phyloP scores from a whole-genome alignment of 2,888 invertebrate species.

The Pristionchus exspectatus region DNA sequence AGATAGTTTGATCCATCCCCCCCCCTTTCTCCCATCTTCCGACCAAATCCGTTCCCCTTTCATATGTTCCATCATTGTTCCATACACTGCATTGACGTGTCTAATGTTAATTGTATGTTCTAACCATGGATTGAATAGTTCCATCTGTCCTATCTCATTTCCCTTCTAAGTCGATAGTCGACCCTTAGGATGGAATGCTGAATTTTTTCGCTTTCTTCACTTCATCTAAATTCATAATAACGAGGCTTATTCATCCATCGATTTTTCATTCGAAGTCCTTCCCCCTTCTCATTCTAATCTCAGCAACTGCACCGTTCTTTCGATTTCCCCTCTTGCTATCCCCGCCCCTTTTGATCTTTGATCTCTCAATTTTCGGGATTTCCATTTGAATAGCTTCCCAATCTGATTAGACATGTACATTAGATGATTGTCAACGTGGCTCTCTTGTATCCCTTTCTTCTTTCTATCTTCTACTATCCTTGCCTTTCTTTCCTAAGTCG shows the following conservation, averaged over 20 bases:
- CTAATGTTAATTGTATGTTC: constrained; percentile 28
- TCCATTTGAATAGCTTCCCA: constrained; percentile 29
- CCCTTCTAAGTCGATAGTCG: constrained; percentile 3
- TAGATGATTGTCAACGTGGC: background rate
- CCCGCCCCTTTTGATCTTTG: constrained; percentile 22
- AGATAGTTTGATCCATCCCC: background rate
- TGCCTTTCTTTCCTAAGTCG: constrained; percentile 15
- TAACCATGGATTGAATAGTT: background rate
- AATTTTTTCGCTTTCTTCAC: constrained; percentile 48
- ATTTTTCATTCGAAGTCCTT: constrained; percentile 43
- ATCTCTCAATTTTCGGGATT: constrained; percentile 40
- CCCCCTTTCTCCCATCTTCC: background rate
- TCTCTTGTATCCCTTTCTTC: background rate
- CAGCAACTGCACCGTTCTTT: constrained; percentile 39
- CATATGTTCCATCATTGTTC: too few species aligned
- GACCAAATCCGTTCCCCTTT: background rate
- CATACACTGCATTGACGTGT: background rate
- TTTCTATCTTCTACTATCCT: constrained; percentile 41
- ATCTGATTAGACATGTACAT: constrained; percentile 44
- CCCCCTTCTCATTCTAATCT: constrained; percentile 27
- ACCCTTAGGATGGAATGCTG: constrained; percentile 11
- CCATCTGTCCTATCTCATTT: background rate
- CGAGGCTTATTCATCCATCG: constrained; percentile 32
- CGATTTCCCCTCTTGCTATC: constrained; percentile 15
- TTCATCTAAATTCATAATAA: constrained; percentile 37